Evolutionary conservation across 1,140 invertebrate genomes (phyloP), one percentile per base, ranked within the genome.

Genomic region (Drosophila lini): DNA sequence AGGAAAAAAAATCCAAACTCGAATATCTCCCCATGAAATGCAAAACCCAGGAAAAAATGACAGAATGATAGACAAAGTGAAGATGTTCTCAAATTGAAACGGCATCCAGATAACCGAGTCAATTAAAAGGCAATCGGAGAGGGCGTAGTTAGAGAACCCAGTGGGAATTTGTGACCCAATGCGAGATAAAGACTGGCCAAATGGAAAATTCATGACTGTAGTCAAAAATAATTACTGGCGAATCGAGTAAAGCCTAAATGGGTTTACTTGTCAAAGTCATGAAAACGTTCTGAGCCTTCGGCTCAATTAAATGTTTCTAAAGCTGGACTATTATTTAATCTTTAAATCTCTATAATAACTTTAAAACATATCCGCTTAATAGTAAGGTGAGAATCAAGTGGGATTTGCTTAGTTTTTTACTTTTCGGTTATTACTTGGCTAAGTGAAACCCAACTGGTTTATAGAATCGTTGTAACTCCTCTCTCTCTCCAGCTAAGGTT

Each of bases 261-360:
- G 50, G 34, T 57, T 70, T 57, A 28, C 63, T 69, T 77, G 82
- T 88, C 79, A 82, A 69, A 76, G 75, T 76, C 79, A 71, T 38
- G 62, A 50, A 53, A 71, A 64, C 45, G 57, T 68, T 55, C 52
- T 53, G 81, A 48, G 47, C 41, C 22, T 40, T n/a, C 1, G 34
- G 11, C 41, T 19, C n/a, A 36, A 9, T 19, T 15, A n/a, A 57
- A n/a, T 36, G 1, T 7, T 42, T 45, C n/a, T 53, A 32, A 31
- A 19, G 19, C 2, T 13, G 10, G 5, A 13, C 11, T 13, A 13
- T 13, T 45, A 22, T 13, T 45, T 25, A 6, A 15, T 44, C 10
- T 5, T 2, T 11, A 11, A 11, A 19, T 10, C 41, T 42, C 1
- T 16, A 10, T 4, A 19, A 8, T 9, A 13, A 38, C 36, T 38